Base-by-base conservation (phyloP, 2,113 vertebrate genomes). In the Spermophilus dauricus region DNA sequence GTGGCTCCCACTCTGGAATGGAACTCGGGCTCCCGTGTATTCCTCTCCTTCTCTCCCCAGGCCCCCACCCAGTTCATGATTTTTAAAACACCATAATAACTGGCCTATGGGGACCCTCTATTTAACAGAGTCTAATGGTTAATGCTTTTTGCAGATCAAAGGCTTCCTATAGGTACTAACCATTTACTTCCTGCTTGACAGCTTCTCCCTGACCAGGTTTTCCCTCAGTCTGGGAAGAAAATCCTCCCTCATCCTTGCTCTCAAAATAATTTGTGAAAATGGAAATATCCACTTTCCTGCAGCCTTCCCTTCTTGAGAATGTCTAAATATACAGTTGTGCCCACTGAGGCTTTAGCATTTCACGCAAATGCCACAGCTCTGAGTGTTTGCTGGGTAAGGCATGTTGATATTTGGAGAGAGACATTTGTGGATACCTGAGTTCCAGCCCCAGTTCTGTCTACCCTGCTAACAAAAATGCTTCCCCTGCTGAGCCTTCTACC, bases 241-340 rank as follows among this genome's bases (percentile, higher is more conserved):
- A 48, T 85, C 80, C 61, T 88, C 91, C 26, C 67, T 78, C 30
- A n/a, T 67, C 48, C 67, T 58, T 67, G 61, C 45, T 92, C 91
- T 89, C 69, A 67, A 76, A 84, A 91, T 90, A 77, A 67, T 90
- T 70, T 81, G 93, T 92, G 84, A 94, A 89, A 94, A 77, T 96
- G 95, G 67, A 96, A 85, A 97, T 83, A 77, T 61, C 51, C 88
- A 87, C 39, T 72, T 81, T 91, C 84, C 72, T 9, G 48, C 11
- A 42, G 2, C 72, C 93, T 75, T 73, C 58, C 53, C 37, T 81
- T 86, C 81, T 67, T 77, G 39, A 63, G 91, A 94, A 88, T 94
- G 56, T 94, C 89, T 91, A 94, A 93, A 83, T 95, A 93, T 78
- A 88, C 82, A 88, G 42, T 75, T 75, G 77, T 88, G 77, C 77